These are phyloP conservation scores for Crotalus viridis DNA, from an alignment of 2,113 vertebrate species.

Conservation along the genomic window DNA sequence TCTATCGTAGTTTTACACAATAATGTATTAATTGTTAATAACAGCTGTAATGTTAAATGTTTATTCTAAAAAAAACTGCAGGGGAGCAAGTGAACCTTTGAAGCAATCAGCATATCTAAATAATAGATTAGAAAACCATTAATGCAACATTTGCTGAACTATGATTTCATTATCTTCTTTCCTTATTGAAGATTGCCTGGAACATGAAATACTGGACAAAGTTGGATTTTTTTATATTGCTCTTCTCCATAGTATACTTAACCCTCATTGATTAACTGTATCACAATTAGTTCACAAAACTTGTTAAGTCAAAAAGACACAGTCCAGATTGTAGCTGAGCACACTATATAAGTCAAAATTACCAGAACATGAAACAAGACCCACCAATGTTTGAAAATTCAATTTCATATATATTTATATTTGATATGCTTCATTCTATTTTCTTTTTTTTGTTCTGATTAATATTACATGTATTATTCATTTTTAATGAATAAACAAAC, in stretches of 20 bases:
- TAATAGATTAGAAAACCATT: background rate
- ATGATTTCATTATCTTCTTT: background rate
- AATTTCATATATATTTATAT: background rate
- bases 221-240: background rate
- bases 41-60: background rate
- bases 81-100: background rate
- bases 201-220: background rate
- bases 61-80: background rate
- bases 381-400: background rate
- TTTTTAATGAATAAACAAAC: background rate
- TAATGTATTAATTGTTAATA: background rate
- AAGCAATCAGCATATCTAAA: background rate
- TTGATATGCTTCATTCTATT: background rate
- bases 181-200: background rate
- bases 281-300: background rate
- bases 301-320: background rate
- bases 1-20: background rate
- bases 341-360: background rate
- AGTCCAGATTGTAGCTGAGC: background rate
- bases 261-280: background rate
- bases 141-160: background rate
- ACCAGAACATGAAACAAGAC: background rate
- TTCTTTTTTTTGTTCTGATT: background rate
- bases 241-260: background rate
- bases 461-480: background rate